Conservation (phyloP, 2,888 invertebrate species). For the Uropetala carovei region DNA sequence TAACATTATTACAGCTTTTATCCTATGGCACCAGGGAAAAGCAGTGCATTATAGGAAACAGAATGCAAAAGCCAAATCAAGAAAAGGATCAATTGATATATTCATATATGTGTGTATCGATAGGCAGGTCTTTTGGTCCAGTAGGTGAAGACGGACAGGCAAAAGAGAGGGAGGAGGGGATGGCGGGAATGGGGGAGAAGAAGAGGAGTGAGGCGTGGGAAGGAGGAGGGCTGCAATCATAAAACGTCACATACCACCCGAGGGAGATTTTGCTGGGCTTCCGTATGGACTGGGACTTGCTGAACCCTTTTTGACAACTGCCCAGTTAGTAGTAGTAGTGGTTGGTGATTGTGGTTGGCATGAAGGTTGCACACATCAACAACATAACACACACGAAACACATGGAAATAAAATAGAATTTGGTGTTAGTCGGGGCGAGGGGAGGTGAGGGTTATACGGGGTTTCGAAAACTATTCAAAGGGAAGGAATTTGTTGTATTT, state of each 20-base stretch:
- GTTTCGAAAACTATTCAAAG: neutral
- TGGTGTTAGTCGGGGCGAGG: conserved; percentile 54
- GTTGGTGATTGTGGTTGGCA: conserved; percentile 59
- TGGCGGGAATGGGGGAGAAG: neutral
- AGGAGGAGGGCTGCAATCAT: neutral
- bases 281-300: conserved; percentile 70
- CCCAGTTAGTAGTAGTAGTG: conserved; percentile 45
- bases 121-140: conserved; percentile 23
- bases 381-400: conserved; percentile 64
- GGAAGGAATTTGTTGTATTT: no score
- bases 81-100: no score
- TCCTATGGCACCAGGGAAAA: conserved; percentile 2
- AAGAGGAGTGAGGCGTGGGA: conserved; percentile 54
- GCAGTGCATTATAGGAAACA: neutral
- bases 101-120: conserved; percentile 44
- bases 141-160: neutral
- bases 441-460: neutral
- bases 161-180: neutral
- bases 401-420: conserved; percentile 64
- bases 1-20: neutral
- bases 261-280: conserved; percentile 77
- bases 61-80: conserved; percentile 36
- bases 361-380: conserved; percentile 60
- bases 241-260: conserved; percentile 63
- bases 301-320: conserved; percentile 67